A percentile compares a stretch with the other conserved stretches of the same genome.
Conservation (phyloP, 2,797 vertebrate species). For the Cossypha caffra region DNA sequence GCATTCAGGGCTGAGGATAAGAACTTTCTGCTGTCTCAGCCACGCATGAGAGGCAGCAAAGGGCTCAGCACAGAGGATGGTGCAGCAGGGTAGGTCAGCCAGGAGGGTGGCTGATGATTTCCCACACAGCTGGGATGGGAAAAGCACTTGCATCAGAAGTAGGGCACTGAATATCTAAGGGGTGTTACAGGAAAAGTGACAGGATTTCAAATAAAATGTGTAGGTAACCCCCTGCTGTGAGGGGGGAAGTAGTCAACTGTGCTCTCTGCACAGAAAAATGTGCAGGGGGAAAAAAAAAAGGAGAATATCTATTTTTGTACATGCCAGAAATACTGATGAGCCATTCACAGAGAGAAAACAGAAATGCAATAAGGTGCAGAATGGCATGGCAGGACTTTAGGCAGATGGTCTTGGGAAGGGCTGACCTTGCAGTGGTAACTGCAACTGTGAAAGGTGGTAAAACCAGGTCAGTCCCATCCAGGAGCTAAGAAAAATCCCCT, state of each 20-base stretch:
- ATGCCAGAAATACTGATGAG: neutral
- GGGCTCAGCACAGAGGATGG: rapidly evolving
- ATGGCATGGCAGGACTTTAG: neutral
- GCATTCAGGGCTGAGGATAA: neutral
- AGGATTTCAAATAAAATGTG: neutral
- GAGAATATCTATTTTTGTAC: neutral
- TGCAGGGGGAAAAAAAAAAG: neutral
- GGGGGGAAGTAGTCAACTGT: neutral
- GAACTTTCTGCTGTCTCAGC: neutral
- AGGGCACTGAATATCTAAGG: neutral
- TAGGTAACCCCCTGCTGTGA: neutral
- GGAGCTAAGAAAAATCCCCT: neutral
- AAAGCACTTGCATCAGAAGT: neutral
- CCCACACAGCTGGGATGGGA: neutral
- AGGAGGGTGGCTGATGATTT: neutral
- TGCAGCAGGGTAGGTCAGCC: neutral
- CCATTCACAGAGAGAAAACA: neutral
- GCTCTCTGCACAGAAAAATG: neutral
- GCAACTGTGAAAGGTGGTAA: neutral
- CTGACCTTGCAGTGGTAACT: neutral
- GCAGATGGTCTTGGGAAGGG: neutral
- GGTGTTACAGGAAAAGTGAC: neutral
- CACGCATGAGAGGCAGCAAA: neutral
- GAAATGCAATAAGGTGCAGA: neutral
- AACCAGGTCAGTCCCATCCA: neutral